A percentile compares a stretch with the other conserved stretches of the same genome.
Evolutionary conservation across 2,797 vertebrate species (phyloP).

Genomic region (Anniella stebbinsi): DNA sequence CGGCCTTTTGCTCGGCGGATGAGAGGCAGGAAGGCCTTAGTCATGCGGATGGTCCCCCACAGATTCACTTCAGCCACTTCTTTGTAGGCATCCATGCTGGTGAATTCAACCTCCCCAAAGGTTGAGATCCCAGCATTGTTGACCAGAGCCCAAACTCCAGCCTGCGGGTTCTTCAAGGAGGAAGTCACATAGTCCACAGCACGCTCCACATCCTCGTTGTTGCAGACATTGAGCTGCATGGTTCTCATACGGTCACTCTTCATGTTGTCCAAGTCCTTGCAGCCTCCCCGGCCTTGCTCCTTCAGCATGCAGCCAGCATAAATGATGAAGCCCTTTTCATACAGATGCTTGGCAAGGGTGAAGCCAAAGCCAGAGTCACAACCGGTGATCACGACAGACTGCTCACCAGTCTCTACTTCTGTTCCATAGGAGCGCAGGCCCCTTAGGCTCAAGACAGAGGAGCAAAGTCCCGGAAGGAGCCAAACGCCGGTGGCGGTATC

Average conservation of each 20-base stretch:
- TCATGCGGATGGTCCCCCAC: slow-evolving; percentile 82
- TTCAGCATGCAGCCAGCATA: slow-evolving; percentile 84
- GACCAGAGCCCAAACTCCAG: slow-evolving; percentile 83
- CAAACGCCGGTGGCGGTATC: slow-evolving; percentile 51
- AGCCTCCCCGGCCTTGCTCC: slow-evolving; percentile 80
- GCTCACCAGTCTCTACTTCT: slow-evolving; percentile 74
- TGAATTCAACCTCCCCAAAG: slow-evolving; percentile 83
- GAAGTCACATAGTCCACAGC: slow-evolving; percentile 70
- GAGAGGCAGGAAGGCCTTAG: slow-evolving; percentile 83
- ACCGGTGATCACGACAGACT: slow-evolving; percentile 82
- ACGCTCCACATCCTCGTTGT: slow-evolving; percentile 76
- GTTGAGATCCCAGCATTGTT: slow-evolving; percentile 85
- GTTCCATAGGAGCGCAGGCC: background rate
- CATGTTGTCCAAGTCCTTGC: slow-evolving; percentile 80
- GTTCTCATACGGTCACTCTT: slow-evolving; percentile 80
- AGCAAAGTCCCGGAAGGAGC: slow-evolving; percentile 19
- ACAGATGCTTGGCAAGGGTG: slow-evolving; percentile 80
- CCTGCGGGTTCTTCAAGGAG: slow-evolving; percentile 76
- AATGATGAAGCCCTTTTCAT: slow-evolving; percentile 79
- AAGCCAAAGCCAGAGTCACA: slow-evolving; percentile 85
- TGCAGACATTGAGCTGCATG: slow-evolving; percentile 82
- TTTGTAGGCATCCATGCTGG: slow-evolving; percentile 85
- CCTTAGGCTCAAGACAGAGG: background rate
- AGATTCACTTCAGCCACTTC: slow-evolving; percentile 85
- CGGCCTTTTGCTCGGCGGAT: slow-evolving; percentile 84